Conservation (phyloP, 2,113 vertebrate species). For the Synodontis membranacea region DNA sequence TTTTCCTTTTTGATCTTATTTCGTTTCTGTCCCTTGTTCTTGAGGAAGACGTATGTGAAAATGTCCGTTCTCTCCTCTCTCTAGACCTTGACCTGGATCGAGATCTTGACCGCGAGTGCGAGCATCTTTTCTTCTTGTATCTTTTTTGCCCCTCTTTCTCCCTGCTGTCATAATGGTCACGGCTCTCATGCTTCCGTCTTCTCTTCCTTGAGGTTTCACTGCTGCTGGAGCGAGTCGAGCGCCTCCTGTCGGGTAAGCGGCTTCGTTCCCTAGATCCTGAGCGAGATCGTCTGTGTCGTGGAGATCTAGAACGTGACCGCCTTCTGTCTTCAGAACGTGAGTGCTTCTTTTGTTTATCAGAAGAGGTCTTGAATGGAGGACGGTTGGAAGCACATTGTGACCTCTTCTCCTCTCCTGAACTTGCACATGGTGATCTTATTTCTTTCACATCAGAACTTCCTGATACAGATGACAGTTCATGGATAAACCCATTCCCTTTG, state of each 20-base stretch:
- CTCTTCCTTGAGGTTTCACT: constrained; percentile 71
- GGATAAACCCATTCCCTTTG: constrained; percentile 67
- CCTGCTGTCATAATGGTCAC: constrained; percentile 67
- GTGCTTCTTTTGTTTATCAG: constrained; percentile 64
- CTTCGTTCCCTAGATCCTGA: constrained; percentile 15
- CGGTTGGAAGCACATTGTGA: constrained; percentile 70
- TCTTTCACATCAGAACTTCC: constrained; percentile 76
- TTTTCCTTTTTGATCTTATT: constrained; percentile 16
- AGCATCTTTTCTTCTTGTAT: constrained; percentile 68
- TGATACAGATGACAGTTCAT: constrained; percentile 65
- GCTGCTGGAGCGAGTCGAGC: constrained; percentile 73
- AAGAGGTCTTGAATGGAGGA: constrained; percentile 58
- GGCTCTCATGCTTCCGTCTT: constrained; percentile 67
- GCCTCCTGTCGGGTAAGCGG: constrained; percentile 28
- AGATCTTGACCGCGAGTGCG: constrained; percentile 63
- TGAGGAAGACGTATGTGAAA: constrained; percentile 50
- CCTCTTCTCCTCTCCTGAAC: constrained; percentile 70
- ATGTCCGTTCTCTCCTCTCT: constrained; percentile 67
- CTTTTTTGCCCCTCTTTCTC: constrained; percentile 59
- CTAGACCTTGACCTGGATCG: constrained; percentile 77
- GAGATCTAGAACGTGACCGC: constrained; percentile 28
- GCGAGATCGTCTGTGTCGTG: not conserved
- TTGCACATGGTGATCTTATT: constrained; percentile 64
- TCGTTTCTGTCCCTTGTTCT: constrained; percentile 3
- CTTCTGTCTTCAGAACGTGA: constrained; percentile 65